Base-by-base conservation (phyloP, 2,113 vertebrate species). In the Panthera tigris region DNA sequence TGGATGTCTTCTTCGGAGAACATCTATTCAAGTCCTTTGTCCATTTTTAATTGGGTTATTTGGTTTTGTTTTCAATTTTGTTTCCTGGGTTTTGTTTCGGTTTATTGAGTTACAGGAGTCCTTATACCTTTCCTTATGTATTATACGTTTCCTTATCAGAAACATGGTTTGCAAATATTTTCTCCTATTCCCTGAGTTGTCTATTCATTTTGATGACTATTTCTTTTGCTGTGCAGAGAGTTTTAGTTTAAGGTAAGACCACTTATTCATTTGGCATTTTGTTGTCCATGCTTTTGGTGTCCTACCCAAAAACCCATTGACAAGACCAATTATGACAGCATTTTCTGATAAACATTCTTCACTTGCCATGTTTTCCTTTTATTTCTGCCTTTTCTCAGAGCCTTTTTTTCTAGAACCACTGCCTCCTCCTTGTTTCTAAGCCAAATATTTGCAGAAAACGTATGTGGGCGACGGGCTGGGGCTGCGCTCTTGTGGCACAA, bases 401-500 rank as follows among this genome's bases (percentile, higher is more conserved):
- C 36, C 63, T 36, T 66, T 82, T 21, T 0, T 8, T 25, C 14
- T n/a, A 71, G 19, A 50, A 50, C 33, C 25, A 39, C 36, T 33
- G 41, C 19, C 15, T 12, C 27, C 27, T 78, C 65, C 36, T 71
- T 61, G 57, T 94, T 69, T 85, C 13, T 39, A 45, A 71, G 48
- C 9, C 13, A 57, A 66, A 27, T 21, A 21, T 68, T 57, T 68
- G 19, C 55, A 93, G 80, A 18, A 45, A 66, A 8, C 4, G 0
- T 4, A 0, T 33, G 21, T 39, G 36, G 78, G 7, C 3, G 14
- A 73, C 21, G 25, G n/a, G 23, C 55, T 31, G 27, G 25, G 48
- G 18, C 33, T 78, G 36, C 11, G 41, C 2, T 27, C 7, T 11
- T 1, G 1, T 0, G 25, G 25, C 55, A 4, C 3, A 25, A 25